Base-by-base conservation (phyloP, 2,797 vertebrate species). In the Leuciscus waleckii region DNA sequence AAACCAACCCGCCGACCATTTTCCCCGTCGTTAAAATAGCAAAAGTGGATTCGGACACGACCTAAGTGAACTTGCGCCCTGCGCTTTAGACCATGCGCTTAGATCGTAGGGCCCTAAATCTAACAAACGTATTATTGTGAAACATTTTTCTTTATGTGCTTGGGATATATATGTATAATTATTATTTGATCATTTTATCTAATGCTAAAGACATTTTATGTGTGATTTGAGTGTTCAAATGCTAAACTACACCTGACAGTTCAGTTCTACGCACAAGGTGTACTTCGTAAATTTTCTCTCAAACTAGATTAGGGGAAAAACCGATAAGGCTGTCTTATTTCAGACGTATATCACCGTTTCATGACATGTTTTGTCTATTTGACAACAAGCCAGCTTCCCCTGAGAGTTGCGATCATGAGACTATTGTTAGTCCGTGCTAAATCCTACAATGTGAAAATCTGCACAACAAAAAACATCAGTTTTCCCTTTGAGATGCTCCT, bases 331-430 rank as follows among this genome's bases (percentile, higher is more conserved):
- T 79, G 86, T 86, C 90, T 91, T 85, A 77, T 89, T 92, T 89
- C 56, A 41, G 19, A 39, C 23, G 41, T 32, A 65, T 67, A 84
- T 83, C 51, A 70, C 58, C 6, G 43, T 49, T 80, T 79, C 84
- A 84, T 85, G 88, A 73, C 71, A 87, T 63, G 84, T 87, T 90
- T 88, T 90, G 85, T 90, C 75, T 87, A 81, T 70, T 26, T 54
- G 35, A 77, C 54, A 80, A 89, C 85, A 92, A 90, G 90, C 70
- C 19, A 4, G n/a, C 43, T 86, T 89, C 70, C 17, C 7, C 78
- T n/a, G 90, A 91, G 90, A 90, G 67, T 71, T 75, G 32, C 61
- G 70, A 56, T 78, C 78, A n/a, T 39, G 58, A 32, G 77, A 89
- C 49, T 16, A 35, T 37, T 68, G 80, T 87, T 82, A 77, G 41